Base-by-base conservation (phyloP, 2,797 vertebrate genomes). In the Enteromius fasciolatus region DNA sequence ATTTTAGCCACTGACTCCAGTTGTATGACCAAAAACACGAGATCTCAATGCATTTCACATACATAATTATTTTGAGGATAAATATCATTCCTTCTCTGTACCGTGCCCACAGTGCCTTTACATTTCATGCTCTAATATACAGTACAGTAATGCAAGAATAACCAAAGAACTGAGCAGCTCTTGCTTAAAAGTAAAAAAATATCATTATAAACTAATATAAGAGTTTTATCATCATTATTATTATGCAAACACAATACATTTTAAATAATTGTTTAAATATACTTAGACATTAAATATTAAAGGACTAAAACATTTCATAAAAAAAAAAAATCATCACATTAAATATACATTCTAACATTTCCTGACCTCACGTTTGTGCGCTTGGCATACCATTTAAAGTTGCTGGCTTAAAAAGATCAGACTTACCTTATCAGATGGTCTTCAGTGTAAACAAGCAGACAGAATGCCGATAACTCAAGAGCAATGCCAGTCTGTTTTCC, bases 361-460 rank as follows among this genome's bases (percentile, higher is more conserved):
- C 6, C 23, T 57, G 50, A 15, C 4, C 5, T 18, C 36, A 44
- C 0, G 0, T 25, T 28, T 18, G 9, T 3, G 14, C 4, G 0
- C 33, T 39, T 75, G 1, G 28, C 28, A 31, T n/a, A 48, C 63
- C 15, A 68, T 39, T 1, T 33, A 39, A 20, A n/a, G 33, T 10
- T 31, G 44, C 7, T 3, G 78, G 39, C 75, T 8, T 83, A 68
- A 87, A 57, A 88, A 76, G 3, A 50, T 74, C 68, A 87, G 10
- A 17, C 92, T 92, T 94, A 95, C 94, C 94, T 93, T 90, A 82
- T 87, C 90, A 90, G 91, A 89, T 84, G 92, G 90, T 92, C 89
- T 90, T 91, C 86, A 90, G 86, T 88, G 86, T 92, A 87, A 91
- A 88, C 76, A 89, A 90, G 87, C 87, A 80, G 78, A 85, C 90